These are phyloP conservation scores for Nesogale talazaci DNA, from an alignment of 2,113 vertebrate genomes.

Conservation along the genomic window DNA sequence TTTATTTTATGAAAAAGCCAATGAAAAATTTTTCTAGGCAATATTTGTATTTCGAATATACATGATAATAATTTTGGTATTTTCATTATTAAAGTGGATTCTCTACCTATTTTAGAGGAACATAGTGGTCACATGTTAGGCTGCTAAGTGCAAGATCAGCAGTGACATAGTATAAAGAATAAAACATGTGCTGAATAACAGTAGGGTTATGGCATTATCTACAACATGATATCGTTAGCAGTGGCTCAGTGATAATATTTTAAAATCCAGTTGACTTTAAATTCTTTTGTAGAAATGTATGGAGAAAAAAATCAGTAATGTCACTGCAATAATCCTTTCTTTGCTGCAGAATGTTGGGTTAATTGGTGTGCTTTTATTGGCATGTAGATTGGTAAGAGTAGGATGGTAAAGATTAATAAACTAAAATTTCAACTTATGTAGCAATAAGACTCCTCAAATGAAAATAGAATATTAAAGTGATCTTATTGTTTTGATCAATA, in stretches of 20 bases:
- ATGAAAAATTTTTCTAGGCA: background rate
- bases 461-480: background rate
- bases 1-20: background rate
- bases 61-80: background rate
- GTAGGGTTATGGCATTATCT: background rate
- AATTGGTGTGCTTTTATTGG: background rate
- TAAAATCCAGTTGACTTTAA: slow-evolving; percentile 6
- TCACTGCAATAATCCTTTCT: background rate
- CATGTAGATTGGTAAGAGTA: background rate
- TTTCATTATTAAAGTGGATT: background rate
- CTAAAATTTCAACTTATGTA: background rate
- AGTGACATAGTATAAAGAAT: background rate
- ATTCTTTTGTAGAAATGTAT: background rate
- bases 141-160: too few relatives aligned
- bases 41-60: slow-evolving; percentile 1
- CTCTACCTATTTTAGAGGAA: background rate
- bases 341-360: background rate
- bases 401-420: background rate
- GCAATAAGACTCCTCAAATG: background rate
- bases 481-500: background rate
- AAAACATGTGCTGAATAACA: background rate
- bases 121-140: too few relatives aligned
- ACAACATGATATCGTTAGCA: background rate
- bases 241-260: background rate
- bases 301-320: background rate